phyloP scores from a whole-genome alignment of 2,888 invertebrate genomes.

The Clanis bilineata region DNA sequence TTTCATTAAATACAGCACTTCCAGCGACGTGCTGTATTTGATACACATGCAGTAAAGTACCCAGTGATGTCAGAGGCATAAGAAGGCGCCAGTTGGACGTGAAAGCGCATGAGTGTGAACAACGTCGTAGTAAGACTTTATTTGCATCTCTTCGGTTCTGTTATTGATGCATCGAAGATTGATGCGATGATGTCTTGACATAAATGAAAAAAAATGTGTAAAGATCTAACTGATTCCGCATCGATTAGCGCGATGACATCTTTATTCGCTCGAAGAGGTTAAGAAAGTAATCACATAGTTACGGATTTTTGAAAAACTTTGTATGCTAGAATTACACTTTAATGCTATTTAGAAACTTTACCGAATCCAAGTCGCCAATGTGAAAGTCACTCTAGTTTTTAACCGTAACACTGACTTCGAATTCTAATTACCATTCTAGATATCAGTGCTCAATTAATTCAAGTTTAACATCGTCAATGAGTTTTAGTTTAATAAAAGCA shows the following conservation, averaged over 20 bases:
- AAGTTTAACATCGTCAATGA: background rate
- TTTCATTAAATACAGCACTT: too few species aligned
- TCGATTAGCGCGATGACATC: too few species aligned
- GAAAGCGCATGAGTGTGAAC: background rate
- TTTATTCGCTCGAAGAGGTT: too few species aligned
- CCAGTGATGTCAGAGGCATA: background rate
- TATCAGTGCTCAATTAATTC: background rate
- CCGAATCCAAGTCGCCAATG: background rate
- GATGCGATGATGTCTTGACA: too few species aligned
- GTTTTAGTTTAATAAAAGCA: background rate
- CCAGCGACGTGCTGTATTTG: too few species aligned
- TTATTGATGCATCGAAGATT: too few species aligned
- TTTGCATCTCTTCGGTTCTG: too few species aligned
- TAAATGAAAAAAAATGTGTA: too few species aligned
- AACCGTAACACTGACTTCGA: constrained; percentile 8
- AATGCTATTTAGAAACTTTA: constrained; percentile 2
- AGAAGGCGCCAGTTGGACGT: background rate
- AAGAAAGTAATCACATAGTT: background rate
- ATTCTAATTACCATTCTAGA: constrained; percentile 7
- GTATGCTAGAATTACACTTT: background rate
- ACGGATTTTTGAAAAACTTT: background rate
- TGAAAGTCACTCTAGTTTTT: constrained; percentile 7
- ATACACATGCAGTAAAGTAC: too few species aligned
- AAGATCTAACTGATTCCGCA: too few species aligned
- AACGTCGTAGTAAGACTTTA: background rate